Percentiles rank a stretch among this genome's conserved stretches.
These are phyloP conservation scores for Ctenodactylus gundi DNA, from an alignment of 2,113 vertebrate species.

Conservation along the genomic window DNA sequence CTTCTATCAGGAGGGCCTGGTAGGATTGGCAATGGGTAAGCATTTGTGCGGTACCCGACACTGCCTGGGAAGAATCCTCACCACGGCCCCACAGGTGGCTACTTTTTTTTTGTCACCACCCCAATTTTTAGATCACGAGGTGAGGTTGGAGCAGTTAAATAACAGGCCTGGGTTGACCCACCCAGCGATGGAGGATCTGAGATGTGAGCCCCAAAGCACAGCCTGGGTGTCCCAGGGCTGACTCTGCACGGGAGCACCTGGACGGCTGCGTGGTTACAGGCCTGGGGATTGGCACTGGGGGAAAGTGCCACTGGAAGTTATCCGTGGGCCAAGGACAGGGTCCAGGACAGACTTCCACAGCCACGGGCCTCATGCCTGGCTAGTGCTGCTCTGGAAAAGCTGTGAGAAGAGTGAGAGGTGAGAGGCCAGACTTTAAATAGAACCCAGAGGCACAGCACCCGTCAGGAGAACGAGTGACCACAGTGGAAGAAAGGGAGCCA, in stretches of 20 bases:
- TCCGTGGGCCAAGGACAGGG: neutral
- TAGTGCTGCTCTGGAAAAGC: neutral
- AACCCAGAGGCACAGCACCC: neutral
- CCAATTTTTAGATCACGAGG: neutral
- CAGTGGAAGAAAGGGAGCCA: neutral
- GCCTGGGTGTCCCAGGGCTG: neutral
- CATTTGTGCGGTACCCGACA: rapidly evolving
- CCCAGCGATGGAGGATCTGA: neutral
- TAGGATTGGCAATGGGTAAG: rapidly evolving
- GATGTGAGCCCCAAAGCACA: neutral
- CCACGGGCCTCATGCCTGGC: neutral
- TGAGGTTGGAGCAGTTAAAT: neutral
- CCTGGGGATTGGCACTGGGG: neutral
- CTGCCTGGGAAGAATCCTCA: neutral
- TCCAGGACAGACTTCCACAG: neutral
- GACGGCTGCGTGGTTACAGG: rapidly evolving
- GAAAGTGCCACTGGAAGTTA: too few species aligned
- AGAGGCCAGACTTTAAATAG: neutral
- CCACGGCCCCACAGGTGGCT: neutral
- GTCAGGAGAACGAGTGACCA: neutral
- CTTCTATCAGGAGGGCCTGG: neutral
- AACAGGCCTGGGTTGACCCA: neutral
- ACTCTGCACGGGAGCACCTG: too few species aligned
- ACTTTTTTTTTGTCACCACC: neutral
- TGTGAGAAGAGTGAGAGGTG: neutral